Conservation (phyloP, 2,797 vertebrate genomes). For the Acipenser ruthenus region DNA sequence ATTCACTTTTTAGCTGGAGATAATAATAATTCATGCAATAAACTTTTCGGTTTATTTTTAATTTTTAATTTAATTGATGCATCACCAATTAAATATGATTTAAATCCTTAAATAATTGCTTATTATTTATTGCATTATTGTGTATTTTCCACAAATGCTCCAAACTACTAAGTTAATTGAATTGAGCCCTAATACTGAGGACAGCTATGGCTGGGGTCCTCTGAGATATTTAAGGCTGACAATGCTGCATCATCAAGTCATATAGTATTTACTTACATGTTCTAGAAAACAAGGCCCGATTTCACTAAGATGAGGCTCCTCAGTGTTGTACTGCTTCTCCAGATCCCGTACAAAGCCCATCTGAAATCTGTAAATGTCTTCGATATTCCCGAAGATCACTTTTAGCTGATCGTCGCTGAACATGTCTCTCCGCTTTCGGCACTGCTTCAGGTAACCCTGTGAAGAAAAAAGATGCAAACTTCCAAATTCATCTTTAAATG, state of each 20-base stretch:
- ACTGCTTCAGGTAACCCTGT: slow-evolving; percentile 93
- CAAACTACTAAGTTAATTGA: too few relatives aligned
- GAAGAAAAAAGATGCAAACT: background rate
- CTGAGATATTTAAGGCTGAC: too few relatives aligned
- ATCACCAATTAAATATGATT: too few relatives aligned
- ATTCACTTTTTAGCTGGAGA: too few relatives aligned
- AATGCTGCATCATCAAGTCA: background rate
- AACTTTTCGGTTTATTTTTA: too few relatives aligned
- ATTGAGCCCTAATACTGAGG: too few relatives aligned
- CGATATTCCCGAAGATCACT: slow-evolving; percentile 94
- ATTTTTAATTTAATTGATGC: too few relatives aligned
- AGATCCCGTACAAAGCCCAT: slow-evolving; percentile 92
- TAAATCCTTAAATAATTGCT: too few relatives aligned
- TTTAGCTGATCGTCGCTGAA: slow-evolving; percentile 95
- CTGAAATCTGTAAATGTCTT: slow-evolving; percentile 97
- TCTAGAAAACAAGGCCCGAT: slow-evolving; percentile 95
- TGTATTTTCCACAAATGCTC: too few relatives aligned
- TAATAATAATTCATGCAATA: too few relatives aligned
- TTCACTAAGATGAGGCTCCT: slow-evolving; percentile 93
- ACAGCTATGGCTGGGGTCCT: too few relatives aligned
- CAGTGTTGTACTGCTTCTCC: slow-evolving; percentile 97
- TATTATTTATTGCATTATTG: background rate
- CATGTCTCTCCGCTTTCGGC: slow-evolving; percentile 95
- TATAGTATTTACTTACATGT: slow-evolving; percentile 65
- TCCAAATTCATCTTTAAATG: background rate